A percentile compares a stretch with the other conserved stretches of the same genome.
Evolutionary conservation across 2,797 vertebrate species (phyloP).

Genomic region (Botia kubotai): DNA sequence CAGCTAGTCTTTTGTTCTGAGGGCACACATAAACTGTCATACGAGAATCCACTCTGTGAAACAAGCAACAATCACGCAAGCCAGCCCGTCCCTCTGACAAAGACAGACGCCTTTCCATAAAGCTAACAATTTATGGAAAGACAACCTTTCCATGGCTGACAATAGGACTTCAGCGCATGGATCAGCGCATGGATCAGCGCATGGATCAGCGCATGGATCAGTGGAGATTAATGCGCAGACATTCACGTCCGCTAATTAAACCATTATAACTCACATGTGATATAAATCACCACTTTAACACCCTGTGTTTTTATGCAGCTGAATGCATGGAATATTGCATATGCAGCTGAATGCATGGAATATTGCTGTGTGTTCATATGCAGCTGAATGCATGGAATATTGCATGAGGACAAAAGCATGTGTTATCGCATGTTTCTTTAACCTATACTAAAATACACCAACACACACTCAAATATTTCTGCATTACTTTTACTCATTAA

Average conservation of each 20-base stretch:
- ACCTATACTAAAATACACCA: no score
- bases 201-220: conserved; percentile 62
- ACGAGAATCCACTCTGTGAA: conserved; percentile 80
- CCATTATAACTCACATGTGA: conserved; percentile 72
- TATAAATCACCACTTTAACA: conserved; percentile 64
- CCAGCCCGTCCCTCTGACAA: conserved; percentile 72
- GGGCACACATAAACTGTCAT: conserved; percentile 72
- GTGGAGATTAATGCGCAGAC: conserved; percentile 63
- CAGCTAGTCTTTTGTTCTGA: conserved; percentile 72
- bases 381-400: background rate
- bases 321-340: conserved; percentile 59
- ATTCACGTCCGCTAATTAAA: conserved; percentile 72
- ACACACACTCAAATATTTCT: background rate
- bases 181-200: conserved; percentile 65
- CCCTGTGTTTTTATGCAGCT: conserved; percentile 56
- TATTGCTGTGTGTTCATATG: conserved; percentile 45
- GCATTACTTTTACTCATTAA: no score
- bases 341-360: background rate
- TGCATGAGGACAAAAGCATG: conserved; percentile 59
- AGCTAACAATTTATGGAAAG: no score
- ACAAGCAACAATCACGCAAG: conserved; percentile 77
- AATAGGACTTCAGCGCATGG: conserved; percentile 70
- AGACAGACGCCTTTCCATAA: conserved; percentile 73
- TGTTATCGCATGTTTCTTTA: conserved; percentile 68
- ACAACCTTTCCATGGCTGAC: conserved; percentile 73